phyloP scores from a whole-genome alignment of 2,797 vertebrate genomes.

The Pempheris klunzingeri region DNA sequence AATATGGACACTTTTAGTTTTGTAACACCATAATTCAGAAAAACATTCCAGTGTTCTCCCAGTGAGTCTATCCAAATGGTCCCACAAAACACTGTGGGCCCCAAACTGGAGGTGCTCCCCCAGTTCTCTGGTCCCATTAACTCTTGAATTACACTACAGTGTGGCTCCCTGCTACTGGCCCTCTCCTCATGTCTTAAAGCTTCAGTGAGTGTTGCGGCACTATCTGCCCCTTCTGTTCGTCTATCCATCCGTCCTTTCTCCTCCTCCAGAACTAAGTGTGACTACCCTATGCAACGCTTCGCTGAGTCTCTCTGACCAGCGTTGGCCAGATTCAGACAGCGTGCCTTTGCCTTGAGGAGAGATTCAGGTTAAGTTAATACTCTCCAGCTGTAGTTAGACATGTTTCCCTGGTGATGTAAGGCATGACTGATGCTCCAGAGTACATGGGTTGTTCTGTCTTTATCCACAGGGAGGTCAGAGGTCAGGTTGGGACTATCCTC shows the following conservation, averaged over 20 bases:
- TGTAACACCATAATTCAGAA: too few relatives aligned
- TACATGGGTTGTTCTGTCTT: background rate
- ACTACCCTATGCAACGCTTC: background rate
- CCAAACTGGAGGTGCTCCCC: too few relatives aligned
- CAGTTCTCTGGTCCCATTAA: too few relatives aligned
- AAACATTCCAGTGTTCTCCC: too few relatives aligned
- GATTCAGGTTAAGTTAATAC: too few relatives aligned
- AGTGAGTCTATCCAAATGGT: too few relatives aligned
- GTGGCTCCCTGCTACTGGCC: too few relatives aligned
- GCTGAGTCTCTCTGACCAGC: background rate
- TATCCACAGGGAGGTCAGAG: constrained; percentile 4
- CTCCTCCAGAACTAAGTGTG: background rate
- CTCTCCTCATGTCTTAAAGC: background rate
- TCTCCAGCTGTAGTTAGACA: background rate
- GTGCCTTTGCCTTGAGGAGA: background rate
- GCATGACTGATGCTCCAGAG: background rate
- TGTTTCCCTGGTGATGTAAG: background rate
- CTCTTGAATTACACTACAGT: too few relatives aligned
- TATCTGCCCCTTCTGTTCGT: too few relatives aligned
- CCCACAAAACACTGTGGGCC: too few relatives aligned
- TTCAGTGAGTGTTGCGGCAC: background rate
- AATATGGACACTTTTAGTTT: too few relatives aligned
- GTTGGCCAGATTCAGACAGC: background rate
- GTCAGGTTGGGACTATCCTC: constrained; percentile 8
- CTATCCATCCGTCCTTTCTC: background rate